Base-by-base conservation (phyloP, 30 jellyfish, hydroid and myxozoan species). In the Sanderia malayensis region DNA sequence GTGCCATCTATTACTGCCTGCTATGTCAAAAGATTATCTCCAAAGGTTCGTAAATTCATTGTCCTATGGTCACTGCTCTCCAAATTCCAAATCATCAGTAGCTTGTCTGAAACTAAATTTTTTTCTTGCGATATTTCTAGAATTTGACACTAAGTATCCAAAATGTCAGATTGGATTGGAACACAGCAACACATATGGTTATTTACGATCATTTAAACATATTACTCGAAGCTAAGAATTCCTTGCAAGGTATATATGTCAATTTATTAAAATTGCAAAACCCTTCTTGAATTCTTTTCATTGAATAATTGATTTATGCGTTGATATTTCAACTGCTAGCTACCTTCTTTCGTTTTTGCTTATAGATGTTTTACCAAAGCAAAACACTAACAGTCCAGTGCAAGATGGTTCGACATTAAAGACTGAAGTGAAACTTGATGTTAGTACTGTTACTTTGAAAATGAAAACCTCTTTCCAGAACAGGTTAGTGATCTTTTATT, bases 131-230 rank as follows among this genome's bases (percentile, higher is more conserved):
- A 9, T 44, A 7, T n/a, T 19, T 27, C 1, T 70, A 80, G 93
- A 59, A 70, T 19, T 58, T 80, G 80, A 80, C 93, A n/a, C 73
- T 80, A 20, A 80, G 93, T 73, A 61, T 80, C 22, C 93, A 58
- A 27, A 85, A 80, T n/a, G 58, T 74, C 52, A 21, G 30, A 18
- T 20, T 69, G 9, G 79, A 71, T 18, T 80, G 93, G 93, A 57
- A 68, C 46, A 61, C 85, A 1, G 46, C 93, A 27, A 80, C 45
- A 61, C 93, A 80, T 24, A 80, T 80, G 85, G 76, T 69, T 18
- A 45, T 80, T 0, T 69, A 65, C 44, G 93, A 80, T 46, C 82
- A 47, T 19, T 22, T 80, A 47, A 46, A 68, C 34, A 0, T 15
- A 45, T 59, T 79, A 23, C 18, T 33, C 10, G 91, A 68, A 53